Evolutionary conservation across 2,113 vertebrate species (phyloP).

Genomic region (Copsychus sechellarum): DNA sequence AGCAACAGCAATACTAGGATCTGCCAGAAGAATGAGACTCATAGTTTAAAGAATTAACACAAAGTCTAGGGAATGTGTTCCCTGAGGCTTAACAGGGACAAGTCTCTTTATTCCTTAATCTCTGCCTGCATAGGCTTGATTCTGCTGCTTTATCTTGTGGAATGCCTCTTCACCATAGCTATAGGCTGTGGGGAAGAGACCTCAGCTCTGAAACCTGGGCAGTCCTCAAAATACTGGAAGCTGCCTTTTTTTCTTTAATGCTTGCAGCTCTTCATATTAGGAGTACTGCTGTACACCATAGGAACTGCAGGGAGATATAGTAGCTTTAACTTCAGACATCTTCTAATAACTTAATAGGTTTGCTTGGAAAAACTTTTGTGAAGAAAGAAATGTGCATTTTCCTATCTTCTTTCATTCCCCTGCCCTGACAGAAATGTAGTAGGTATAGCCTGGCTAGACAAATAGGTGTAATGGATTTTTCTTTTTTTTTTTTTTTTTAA

Average conservation of each 20-base stretch:
- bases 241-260: not conserved
- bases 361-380: not conserved
- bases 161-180: constrained; percentile 25
- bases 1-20: not conserved
- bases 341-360: not conserved
- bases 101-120: not conserved
- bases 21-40: not conserved
- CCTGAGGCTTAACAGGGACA: not conserved
- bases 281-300: not conserved
- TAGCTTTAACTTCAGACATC: not conserved
- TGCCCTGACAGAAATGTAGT: not conserved
- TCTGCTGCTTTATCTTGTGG: constrained; percentile 15
- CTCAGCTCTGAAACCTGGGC: not conserved
- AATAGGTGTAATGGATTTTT: not conserved
- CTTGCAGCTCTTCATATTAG: not conserved
- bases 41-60: not conserved
- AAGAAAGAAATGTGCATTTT: not conserved
- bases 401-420: not conserved
- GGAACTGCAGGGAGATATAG: not conserved
- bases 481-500: not conserved
- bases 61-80: not conserved
- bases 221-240: not conserved
- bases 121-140: constrained; percentile 42
- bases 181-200: not conserved
- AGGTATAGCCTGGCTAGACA: not conserved